Evolutionary conservation across 2,113 vertebrate genomes (phyloP).

Genomic region (Galemys pyrenaicus): DNA sequence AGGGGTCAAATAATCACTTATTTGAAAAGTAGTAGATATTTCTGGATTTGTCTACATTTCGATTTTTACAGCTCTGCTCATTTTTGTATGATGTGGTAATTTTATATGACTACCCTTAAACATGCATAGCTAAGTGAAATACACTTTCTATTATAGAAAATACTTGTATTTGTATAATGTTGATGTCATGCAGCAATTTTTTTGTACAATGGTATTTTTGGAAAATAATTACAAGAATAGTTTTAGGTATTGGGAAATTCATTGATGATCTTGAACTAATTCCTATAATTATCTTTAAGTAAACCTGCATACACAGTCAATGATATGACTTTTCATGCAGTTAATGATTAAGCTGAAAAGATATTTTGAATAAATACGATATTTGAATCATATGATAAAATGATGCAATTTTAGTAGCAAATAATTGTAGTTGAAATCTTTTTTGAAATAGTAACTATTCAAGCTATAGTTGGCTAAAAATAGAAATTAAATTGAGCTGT

Average conservation of each 20-base stretch:
- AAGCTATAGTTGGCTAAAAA: constrained; percentile 52
- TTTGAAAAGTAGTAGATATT: not conserved
- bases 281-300: constrained; percentile 52
- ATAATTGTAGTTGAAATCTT: constrained; percentile 60
- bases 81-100: not conserved
- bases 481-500: constrained; percentile 49
- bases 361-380: constrained; percentile 53
- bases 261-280: constrained; percentile 47
- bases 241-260: constrained; percentile 41
- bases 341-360: constrained; percentile 16
- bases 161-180: not conserved
- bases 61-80: not conserved
- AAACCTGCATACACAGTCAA: not conserved
- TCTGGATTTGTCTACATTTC: not conserved
- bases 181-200: not conserved
- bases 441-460: constrained; percentile 57
- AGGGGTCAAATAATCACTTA: not conserved
- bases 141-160: not conserved
- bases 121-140: not conserved
- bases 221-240: not conserved
- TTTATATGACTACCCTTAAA: not conserved
- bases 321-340: constrained; percentile 1
- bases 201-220: constrained; percentile 6
- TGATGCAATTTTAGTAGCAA: constrained; percentile 51
- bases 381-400: constrained; percentile 34